Evolutionary conservation across 1,140 invertebrate species (phyloP), one percentile per base, ranked within the genome.

Genomic region (Asbolus verrucosus): DNA sequence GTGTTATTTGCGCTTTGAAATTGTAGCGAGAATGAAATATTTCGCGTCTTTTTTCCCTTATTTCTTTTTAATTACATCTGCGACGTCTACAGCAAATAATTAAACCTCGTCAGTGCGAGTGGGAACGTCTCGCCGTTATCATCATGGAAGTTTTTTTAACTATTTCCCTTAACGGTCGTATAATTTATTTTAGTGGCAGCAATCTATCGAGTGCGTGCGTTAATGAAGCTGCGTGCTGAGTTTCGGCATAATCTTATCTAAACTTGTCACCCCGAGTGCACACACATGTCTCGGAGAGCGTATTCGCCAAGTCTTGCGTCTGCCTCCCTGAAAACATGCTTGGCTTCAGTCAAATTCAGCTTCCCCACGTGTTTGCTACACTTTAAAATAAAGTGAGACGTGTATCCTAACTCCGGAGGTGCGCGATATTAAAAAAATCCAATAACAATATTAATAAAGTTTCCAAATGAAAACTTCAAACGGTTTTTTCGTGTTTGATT

Each of bases 201-300:
- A 16, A 46, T 46, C 41, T 9, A n/a, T n/a, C n/a, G 18, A 24
- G 19, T 24, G 46, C 11, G 11, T 21, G 11, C 14, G 46, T 21
- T 54, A n/a, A n/a, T n/a, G n/a, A n/a, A n/a, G n/a, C n/a, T n/a
- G n/a, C n/a, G n/a, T n/a, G n/a, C n/a, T n/a, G n/a, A n/a, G n/a
- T 54, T 54, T 24, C 33, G 11, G 5, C 33, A 36, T 11, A 6
- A 69, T 69, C 67, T 69, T 69, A 69, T 69, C 67, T 69, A 69
- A 69, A 69, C 54, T 69, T 69, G 54, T 69, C 67, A 69, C 67
- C 67, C 67, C 67, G 36, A 68, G 66, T 60, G 50, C 66, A 60
- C 38, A 69, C 67, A 69, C 67, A 69, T 69, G 67, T 62, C 43
- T 39, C 24, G n/a, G n/a, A n/a, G n/a, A 54, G 15, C 33, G 19